Evolutionary conservation across 2,797 vertebrate genomes (phyloP).

Genomic region (Danio aesculapii): DNA sequence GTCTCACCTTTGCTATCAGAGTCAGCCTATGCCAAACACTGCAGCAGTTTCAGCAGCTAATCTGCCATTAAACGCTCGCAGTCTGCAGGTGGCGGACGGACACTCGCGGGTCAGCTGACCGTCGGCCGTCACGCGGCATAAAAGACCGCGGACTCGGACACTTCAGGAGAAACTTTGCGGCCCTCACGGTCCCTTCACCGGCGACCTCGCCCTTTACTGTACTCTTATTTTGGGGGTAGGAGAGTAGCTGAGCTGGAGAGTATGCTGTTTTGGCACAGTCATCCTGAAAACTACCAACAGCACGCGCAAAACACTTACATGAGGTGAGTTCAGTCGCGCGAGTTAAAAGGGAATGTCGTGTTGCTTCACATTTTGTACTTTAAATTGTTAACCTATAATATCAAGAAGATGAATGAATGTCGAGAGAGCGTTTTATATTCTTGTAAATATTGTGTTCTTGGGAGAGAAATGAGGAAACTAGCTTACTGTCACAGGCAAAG

Average conservation of each 20-base stretch:
- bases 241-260: slow-evolving; percentile 57
- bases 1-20: slow-evolving; percentile 12
- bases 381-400: too few relatives aligned
- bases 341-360: not conserved
- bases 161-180: not conserved
- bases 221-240: not conserved
- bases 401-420: too few relatives aligned
- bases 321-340: slow-evolving; percentile 75
- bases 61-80: not conserved
- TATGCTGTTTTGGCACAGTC: slow-evolving; percentile 94
- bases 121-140: slow-evolving; percentile 9
- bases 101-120: slow-evolving; percentile 7
- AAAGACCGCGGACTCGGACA: not conserved
- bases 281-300: slow-evolving; percentile 89
- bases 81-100: not conserved
- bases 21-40: not conserved
- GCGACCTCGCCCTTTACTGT: not conserved
- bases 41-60: not conserved
- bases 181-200: not conserved
- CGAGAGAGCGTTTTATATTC: not conserved
- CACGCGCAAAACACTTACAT: slow-evolving; percentile 84
- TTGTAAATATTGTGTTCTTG: not conserved
- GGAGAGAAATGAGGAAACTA: too few relatives aligned
- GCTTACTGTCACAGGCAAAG: too few relatives aligned
- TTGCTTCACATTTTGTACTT: not conserved